These are phyloP conservation scores for Phaetusa simplex DNA, from an alignment of 2,113 vertebrate genomes.

Conservation along the genomic window DNA sequence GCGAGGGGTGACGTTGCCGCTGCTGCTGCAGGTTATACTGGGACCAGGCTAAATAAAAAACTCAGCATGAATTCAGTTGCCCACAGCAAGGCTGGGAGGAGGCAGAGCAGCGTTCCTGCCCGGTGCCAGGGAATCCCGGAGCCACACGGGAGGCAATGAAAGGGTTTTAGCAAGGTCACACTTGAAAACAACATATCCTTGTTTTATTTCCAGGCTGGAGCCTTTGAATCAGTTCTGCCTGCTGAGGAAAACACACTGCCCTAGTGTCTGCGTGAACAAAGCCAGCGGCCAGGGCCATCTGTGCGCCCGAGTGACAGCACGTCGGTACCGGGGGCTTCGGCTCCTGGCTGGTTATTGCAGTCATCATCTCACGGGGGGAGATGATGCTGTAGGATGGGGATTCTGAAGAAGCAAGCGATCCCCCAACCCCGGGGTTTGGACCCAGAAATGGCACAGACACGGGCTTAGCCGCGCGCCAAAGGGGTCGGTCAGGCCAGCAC, in stretches of 20 bases:
- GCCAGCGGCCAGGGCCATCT: background rate
- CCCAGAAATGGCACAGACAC: no score
- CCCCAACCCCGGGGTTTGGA: accelerated
- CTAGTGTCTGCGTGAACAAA: conserved; percentile 3
- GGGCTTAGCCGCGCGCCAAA: accelerated
- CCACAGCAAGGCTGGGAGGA: background rate
- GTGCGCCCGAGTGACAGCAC: background rate
- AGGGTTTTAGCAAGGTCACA: background rate
- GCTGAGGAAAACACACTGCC: background rate
- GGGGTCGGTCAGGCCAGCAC: no score
- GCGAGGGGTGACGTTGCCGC: background rate
- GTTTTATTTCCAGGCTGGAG: conserved; percentile 32
- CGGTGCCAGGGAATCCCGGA: background rate
- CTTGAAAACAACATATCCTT: conserved; percentile 24
- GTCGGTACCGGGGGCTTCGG: accelerated
- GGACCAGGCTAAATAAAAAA: background rate
- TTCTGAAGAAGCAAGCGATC: background rate
- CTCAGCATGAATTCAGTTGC: background rate
- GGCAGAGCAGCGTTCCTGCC: background rate
- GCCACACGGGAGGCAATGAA: background rate
- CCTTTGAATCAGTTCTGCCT: conserved; percentile 12
- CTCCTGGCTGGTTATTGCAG: background rate
- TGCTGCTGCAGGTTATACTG: background rate
- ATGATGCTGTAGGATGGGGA: background rate
- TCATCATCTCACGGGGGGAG: background rate